Percentiles rank a stretch among this genome's conserved stretches.
phyloP scores from a whole-genome alignment of 2,797 vertebrate species.

The Sebastes goodei region DNA sequence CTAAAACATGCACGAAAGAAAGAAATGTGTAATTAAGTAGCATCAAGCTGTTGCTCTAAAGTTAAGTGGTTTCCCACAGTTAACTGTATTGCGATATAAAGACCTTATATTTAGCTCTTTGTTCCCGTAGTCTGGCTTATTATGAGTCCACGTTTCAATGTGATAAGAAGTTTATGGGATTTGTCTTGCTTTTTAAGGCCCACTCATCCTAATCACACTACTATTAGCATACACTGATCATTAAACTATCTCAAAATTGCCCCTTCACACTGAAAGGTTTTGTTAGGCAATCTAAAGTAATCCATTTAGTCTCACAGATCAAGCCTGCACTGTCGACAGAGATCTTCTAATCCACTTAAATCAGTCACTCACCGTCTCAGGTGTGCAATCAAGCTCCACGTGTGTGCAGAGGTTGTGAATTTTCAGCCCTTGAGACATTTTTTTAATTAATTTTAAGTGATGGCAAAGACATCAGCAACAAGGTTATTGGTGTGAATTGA shows the following conservation, averaged over 20 bases:
- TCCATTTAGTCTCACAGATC: constrained; percentile 54
- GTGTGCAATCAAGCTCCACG: not conserved
- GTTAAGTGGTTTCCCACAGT: not conserved
- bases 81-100: not conserved
- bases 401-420: not conserved
- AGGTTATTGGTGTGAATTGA: not conserved
- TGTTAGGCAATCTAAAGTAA: constrained; percentile 37
- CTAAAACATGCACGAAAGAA: not conserved
- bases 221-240: constrained; percentile 42
- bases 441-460: not conserved
- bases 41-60: not conserved
- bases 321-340: constrained; percentile 15
- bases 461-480: not conserved
- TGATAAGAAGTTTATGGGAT: not conserved
- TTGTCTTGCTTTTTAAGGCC: not conserved
- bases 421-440: not conserved
- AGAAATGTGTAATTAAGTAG: not conserved
- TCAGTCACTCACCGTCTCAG: constrained; percentile 21
- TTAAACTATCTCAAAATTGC: constrained; percentile 3
- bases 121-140: not conserved
- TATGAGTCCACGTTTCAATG: not conserved
- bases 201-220: not conserved
- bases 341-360: constrained; percentile 55
- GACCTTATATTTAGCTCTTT: not conserved
- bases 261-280: not conserved